phyloP scores from a whole-genome alignment of 2,113 vertebrate genomes.

The Pomatostomus ruficeps region DNA sequence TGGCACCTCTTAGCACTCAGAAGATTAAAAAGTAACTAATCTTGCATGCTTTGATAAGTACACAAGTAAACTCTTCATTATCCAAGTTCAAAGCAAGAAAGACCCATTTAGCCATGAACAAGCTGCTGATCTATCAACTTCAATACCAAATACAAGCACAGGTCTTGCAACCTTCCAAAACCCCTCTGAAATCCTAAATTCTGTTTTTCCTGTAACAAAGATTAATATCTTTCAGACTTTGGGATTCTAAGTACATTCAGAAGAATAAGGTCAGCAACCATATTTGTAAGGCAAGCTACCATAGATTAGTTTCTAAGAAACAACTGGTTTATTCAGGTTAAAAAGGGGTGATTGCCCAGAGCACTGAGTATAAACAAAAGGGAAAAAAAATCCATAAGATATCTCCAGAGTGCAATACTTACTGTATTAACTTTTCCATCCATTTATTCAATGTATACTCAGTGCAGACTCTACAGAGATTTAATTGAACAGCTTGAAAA shows the following conservation, averaged over 20 bases:
- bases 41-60: not conserved
- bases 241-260: not conserved
- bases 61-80: not conserved
- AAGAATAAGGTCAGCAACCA: not conserved
- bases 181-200: not conserved
- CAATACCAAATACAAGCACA: not conserved
- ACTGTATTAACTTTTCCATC: not conserved
- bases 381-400: not conserved
- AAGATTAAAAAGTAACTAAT: not conserved
- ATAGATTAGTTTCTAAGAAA: not conserved
- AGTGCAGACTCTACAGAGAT: not conserved
- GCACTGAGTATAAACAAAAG: not conserved
- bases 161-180: not conserved
- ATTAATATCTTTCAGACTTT: not conserved
- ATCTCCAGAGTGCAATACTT: not conserved
- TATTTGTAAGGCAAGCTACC: not conserved
- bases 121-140: not conserved
- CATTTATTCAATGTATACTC: not conserved
- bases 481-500: not conserved
- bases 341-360: not conserved
- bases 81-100: not conserved
- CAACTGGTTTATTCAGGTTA: not conserved
- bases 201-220: not conserved
- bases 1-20: not conserved
- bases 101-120: not conserved